phyloP scores from a whole-genome alignment of 2,888 invertebrate genomes.

The Trichacis sp. region DNA sequence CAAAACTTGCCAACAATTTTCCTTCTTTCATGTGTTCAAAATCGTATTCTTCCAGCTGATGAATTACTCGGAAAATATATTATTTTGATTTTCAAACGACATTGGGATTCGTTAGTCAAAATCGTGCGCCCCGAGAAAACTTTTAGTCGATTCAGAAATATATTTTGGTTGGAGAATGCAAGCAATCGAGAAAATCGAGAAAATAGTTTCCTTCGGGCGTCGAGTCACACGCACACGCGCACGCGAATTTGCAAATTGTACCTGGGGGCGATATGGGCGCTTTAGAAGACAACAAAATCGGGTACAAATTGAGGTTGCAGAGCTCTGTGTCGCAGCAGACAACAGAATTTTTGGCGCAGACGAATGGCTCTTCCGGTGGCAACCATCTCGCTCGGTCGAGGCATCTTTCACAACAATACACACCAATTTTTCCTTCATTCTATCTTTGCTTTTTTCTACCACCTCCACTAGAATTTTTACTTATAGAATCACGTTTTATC shows the following conservation, averaged over 20 bases:
- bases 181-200: no score
- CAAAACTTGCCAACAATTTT: not conserved
- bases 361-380: constrained; percentile 74
- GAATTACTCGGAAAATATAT: not conserved
- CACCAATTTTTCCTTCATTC: not conserved
- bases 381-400: constrained; percentile 71
- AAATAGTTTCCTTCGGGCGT: no score
- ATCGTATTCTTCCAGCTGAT: no score
- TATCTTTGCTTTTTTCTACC: no score
- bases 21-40: not conserved
- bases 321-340: constrained; percentile 72
- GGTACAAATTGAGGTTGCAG: constrained; percentile 72
- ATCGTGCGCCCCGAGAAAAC: no score
- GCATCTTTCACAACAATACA: constrained; percentile 70
- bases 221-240: constrained; percentile 52
- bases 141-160: no score
- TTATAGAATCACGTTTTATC: no score
- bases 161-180: no score
- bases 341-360: constrained; percentile 69
- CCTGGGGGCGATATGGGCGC: constrained; percentile 70
- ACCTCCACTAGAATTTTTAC: no score
- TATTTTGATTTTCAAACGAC: not conserved
- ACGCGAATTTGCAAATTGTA: constrained; percentile 60
- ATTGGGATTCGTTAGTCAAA: not conserved
- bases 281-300: constrained; percentile 64